Percentiles rank a stretch among this genome's conserved stretches.
Evolutionary conservation across 2,888 invertebrate genomes (phyloP).

Genomic region (Acleris cristana): DNA sequence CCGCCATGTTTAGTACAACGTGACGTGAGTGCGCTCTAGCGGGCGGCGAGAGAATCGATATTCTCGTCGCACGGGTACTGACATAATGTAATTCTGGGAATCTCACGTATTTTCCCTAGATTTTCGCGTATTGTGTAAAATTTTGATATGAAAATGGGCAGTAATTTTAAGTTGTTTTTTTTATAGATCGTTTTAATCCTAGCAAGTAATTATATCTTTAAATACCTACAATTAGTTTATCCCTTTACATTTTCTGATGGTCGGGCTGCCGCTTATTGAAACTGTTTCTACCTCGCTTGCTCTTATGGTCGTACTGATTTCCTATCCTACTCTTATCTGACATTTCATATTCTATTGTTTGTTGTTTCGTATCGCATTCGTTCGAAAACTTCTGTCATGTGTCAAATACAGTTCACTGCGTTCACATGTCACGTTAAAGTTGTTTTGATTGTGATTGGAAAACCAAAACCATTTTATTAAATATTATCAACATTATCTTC

Average conservation of each 20-base stretch:
- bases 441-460: slow-evolving; percentile 9
- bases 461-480: no score
- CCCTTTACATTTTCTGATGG: slow-evolving; percentile 2
- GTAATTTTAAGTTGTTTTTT: no score
- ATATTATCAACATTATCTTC: no score
- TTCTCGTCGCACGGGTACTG: slow-evolving; percentile 32
- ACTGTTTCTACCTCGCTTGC: slow-evolving; percentile 8
- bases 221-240: not conserved
- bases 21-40: slow-evolving; percentile 80
- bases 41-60: slow-evolving; percentile 72
- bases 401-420: slow-evolving; percentile 24
- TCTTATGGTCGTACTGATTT: not conserved
- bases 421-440: slow-evolving; percentile 27
- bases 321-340: slow-evolving; percentile 4
- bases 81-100: slow-evolving; percentile 25
- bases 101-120: not conserved
- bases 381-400: slow-evolving; percentile 23
- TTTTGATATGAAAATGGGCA: no score
- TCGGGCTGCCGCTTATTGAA: no score
- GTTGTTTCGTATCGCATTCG: slow-evolving; percentile 23
- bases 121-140: no score
- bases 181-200: no score
- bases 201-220: not conserved
- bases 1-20: slow-evolving; percentile 86
- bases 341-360: slow-evolving; percentile 29